Conservation (phyloP, 2,888 invertebrate species). For the Odontothrips loti region DNA sequence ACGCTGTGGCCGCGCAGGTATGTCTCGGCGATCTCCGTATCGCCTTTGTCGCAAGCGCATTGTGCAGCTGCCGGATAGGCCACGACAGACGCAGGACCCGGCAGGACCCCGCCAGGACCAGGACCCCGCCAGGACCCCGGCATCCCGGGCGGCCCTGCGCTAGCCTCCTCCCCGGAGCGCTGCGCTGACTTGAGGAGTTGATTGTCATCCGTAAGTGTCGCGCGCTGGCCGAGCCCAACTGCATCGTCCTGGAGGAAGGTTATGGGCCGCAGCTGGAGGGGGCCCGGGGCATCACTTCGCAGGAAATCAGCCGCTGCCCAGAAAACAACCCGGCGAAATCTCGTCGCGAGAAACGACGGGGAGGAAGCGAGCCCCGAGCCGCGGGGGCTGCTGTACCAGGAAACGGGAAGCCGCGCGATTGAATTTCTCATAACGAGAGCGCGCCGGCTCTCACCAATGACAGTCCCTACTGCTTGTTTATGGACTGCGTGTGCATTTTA, state of each 20-base stretch:
- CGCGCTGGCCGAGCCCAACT: background rate
- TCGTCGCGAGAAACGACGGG: too few relatives aligned
- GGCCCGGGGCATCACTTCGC: background rate
- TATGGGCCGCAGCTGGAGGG: background rate
- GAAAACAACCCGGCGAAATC: background rate
- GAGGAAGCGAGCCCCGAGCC: too few relatives aligned
- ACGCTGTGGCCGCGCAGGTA: constrained; percentile 11
- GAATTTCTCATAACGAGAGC: too few relatives aligned
- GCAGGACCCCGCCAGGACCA: background rate
- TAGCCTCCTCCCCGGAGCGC: background rate
- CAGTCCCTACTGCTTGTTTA: background rate
- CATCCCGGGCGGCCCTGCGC: background rate
- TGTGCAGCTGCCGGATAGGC: constrained; percentile 11
- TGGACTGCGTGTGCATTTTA: background rate
- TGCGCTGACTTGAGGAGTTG: constrained; percentile 7
- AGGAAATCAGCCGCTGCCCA: too few relatives aligned
- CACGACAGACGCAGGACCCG: background rate
- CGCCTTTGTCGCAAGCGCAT: background rate
- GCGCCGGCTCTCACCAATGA: background rate
- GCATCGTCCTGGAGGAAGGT: background rate
- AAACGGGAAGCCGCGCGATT: too few relatives aligned
- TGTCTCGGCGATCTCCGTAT: background rate
- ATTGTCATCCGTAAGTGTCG: constrained; percentile 22
- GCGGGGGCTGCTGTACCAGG: too few relatives aligned
- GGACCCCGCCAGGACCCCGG: background rate